phyloP scores from a whole-genome alignment of 64 coral and sea anemone species.

The Acropora yongei region DNA sequence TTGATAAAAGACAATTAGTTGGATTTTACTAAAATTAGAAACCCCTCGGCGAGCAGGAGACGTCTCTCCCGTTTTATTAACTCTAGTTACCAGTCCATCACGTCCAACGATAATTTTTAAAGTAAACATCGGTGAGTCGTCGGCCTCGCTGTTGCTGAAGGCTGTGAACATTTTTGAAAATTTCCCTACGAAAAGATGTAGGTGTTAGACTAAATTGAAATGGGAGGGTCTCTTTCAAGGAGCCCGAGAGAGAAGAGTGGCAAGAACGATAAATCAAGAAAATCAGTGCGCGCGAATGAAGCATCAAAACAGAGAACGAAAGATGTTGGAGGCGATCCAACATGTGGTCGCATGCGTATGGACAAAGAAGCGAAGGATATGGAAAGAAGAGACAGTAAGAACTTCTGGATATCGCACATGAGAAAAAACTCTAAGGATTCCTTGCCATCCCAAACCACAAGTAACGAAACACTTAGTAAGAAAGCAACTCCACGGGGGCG shows the following conservation, averaged over 20 bases:
- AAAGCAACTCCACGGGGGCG: background rate
- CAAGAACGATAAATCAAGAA: slow-evolving; percentile 4
- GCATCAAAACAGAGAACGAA: background rate
- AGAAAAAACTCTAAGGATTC: slow-evolving; percentile 19
- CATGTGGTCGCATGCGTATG: background rate
- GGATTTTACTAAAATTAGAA: no score
- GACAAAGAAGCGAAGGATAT: slow-evolving; percentile 1
- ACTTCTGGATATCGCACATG: slow-evolving; percentile 83
- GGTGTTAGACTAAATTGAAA: background rate
- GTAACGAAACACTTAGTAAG: background rate
- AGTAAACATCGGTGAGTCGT: background rate
- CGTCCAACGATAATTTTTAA: background rate
- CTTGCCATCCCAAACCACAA: background rate
- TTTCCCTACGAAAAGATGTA: background rate
- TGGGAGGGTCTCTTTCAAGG: slow-evolving; percentile 36
- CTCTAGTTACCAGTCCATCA: background rate
- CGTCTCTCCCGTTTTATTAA: no score
- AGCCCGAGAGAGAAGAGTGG: slow-evolving; percentile 21
- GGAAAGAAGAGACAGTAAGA: slow-evolving; percentile 82
- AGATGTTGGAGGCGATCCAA: background rate
- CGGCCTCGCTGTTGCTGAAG: background rate
- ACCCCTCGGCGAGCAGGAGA: no score
- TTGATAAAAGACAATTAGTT: no score
- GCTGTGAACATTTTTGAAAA: background rate
- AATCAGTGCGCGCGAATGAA: background rate